Conservation (phyloP, 2,797 vertebrate genomes). For the Phaenicophaeus curvirostris region DNA sequence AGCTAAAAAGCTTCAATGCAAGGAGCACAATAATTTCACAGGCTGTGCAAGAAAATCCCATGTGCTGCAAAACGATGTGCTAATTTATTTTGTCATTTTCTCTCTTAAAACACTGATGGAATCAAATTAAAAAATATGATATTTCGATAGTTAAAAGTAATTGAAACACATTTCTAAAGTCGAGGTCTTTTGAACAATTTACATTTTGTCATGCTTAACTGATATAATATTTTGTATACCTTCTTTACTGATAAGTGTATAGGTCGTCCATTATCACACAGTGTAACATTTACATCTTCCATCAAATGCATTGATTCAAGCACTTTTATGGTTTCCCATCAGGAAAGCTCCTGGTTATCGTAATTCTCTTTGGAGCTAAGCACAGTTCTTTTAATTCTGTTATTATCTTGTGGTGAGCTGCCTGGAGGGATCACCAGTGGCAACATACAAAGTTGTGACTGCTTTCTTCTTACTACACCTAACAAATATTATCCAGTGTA, state of each 20-base stretch:
- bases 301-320: not conserved
- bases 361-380: not conserved
- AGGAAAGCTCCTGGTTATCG: not conserved
- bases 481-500: not conserved
- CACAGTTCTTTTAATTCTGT: not conserved
- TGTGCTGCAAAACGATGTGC: not conserved
- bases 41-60: not conserved
- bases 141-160: not conserved
- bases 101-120: not conserved
- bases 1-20: not conserved
- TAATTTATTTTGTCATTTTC: not conserved
- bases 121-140: not conserved
- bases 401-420: not conserved
- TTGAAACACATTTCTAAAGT: not conserved
- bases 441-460: not conserved
- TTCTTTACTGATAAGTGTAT: not conserved
- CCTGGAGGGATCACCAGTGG: not conserved
- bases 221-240: not conserved
- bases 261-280: not conserved
- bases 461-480: not conserved
- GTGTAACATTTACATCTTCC: not conserved
- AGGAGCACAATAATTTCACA: not conserved
- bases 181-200: not conserved
- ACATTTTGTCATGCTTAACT: not conserved
- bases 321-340: not conserved